Conservation (phyloP, 2,113 vertebrate species). For the Ceyx margarethae region DNA sequence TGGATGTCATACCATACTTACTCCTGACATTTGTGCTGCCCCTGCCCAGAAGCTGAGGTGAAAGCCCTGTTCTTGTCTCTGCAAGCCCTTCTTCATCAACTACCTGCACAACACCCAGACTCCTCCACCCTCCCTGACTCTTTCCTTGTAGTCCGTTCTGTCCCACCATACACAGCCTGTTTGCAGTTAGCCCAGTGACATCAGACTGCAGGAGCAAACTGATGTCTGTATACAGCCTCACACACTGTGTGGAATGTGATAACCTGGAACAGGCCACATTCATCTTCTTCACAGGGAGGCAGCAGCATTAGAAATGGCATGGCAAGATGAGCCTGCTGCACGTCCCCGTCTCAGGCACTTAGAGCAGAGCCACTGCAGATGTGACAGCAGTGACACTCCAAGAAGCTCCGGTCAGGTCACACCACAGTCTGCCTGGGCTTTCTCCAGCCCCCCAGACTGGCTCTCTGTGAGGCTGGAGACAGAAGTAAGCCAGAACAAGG, state of each 20-base stretch:
- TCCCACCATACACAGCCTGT: neutral
- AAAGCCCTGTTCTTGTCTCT: neutral
- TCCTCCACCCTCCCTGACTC: neutral
- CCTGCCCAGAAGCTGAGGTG: neutral
- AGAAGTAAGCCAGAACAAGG: neutral
- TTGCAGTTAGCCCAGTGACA: neutral
- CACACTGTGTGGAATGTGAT: neutral
- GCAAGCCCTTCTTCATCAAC: neutral
- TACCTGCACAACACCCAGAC: neutral
- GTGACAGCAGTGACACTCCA: neutral
- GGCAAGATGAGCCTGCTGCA: slow-evolving; percentile 15
- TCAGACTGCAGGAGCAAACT: neutral
- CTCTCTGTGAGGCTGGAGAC: neutral
- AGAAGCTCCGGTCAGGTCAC: neutral
- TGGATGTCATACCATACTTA: too few relatives aligned
- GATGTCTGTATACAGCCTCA: neutral
- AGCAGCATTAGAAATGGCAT: slow-evolving; percentile 26
- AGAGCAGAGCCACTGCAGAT: neutral
- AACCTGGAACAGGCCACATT: slow-evolving; percentile 22
- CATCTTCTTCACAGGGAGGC: slow-evolving; percentile 32
- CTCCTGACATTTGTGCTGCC: neutral
- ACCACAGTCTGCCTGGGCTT: neutral
- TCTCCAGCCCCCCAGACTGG: neutral
- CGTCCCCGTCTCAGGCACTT: slow-evolving; percentile 5
- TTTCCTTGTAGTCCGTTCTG: neutral